phyloP scores from a whole-genome alignment of 2,797 vertebrate species.

The Ispidina lecontei region DNA sequence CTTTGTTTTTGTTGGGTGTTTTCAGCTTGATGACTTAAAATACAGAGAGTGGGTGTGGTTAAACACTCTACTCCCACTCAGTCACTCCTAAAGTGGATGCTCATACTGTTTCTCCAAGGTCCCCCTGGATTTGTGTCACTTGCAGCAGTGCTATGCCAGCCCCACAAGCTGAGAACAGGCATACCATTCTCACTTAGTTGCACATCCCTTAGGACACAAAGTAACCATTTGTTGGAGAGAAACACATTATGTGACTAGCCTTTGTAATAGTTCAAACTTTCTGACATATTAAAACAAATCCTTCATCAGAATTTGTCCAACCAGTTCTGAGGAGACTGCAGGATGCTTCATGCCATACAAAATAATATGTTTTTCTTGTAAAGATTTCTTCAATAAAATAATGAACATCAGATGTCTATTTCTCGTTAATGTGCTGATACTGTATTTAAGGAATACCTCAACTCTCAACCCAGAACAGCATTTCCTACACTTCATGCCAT shows the following conservation, averaged over 20 bases:
- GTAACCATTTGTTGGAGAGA: not conserved
- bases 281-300: not conserved
- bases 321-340: not conserved
- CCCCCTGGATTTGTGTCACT: not conserved
- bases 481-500: not conserved
- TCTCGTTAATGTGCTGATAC: not conserved
- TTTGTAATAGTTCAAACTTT: not conserved
- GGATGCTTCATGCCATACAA: not conserved
- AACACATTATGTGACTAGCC: not conserved
- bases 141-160: not conserved
- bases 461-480: not conserved
- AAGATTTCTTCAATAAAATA: slow-evolving; percentile 7
- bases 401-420: not conserved
- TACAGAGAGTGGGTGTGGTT: not conserved
- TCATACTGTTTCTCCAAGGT: not conserved
- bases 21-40: not conserved
- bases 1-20: not conserved
- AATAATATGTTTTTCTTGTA: not conserved
- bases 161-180: not conserved
- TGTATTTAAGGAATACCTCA: not conserved
- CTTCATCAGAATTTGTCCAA: not conserved
- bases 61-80: not conserved
- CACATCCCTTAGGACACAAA: not conserved
- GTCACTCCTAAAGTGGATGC: not conserved
- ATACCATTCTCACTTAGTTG: not conserved